phyloP scores from a whole-genome alignment of 2,888 invertebrate genomes.

The Ormia ochracea region DNA sequence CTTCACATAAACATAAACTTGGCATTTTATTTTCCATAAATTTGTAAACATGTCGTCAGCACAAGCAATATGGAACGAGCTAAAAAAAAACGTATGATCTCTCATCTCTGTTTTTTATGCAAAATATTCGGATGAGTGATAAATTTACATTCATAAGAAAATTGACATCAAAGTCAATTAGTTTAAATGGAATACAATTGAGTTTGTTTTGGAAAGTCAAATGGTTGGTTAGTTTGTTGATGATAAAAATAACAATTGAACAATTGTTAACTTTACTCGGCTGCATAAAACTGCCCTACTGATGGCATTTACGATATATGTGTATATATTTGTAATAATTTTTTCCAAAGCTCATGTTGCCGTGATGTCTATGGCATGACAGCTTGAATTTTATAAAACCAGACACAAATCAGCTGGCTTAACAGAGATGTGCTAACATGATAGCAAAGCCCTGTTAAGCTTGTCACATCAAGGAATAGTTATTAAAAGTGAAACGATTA shows the following conservation, averaged over 20 bases:
- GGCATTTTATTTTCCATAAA: background rate
- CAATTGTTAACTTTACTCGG: background rate
- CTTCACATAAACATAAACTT: background rate
- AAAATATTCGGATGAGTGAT: background rate
- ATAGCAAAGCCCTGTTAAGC: too few relatives aligned
- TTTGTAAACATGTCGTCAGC: background rate
- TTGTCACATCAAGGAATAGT: too few relatives aligned
- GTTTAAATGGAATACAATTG: constrained; percentile 26
- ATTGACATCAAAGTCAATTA: constrained; percentile 58
- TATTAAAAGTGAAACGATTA: too few relatives aligned
- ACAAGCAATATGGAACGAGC: background rate
- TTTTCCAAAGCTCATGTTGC: too few relatives aligned
- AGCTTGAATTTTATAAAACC: too few relatives aligned
- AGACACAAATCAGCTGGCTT: too few relatives aligned
- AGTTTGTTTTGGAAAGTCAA: constrained; percentile 18
- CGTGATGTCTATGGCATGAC: too few relatives aligned
- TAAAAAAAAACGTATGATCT: background rate
- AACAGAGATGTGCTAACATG: too few relatives aligned
- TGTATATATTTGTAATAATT: too few relatives aligned
- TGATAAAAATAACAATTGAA: background rate
- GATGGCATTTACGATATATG: background rate
- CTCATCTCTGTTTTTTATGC: background rate
- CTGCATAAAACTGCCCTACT: background rate
- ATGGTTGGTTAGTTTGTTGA: background rate
- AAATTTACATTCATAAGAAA: constrained; percentile 26